phyloP scores from a whole-genome alignment of 1,140 invertebrate species.

The Sitobion miscanthi region DNA sequence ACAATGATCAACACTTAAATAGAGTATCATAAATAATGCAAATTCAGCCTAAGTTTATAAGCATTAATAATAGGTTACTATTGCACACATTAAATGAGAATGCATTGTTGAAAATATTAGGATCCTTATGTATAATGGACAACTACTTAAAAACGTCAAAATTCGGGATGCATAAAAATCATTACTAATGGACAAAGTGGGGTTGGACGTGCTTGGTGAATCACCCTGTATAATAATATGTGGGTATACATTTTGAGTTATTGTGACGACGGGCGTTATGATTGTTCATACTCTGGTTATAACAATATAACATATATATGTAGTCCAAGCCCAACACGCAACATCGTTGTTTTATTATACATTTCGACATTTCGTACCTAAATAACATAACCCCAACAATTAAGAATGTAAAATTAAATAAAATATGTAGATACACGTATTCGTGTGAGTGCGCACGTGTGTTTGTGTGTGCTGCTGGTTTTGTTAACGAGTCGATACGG shows the following conservation, averaged over 20 bases:
- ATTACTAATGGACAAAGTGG: background rate
- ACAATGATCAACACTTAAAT: too few relatives aligned
- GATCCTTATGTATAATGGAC: too few relatives aligned
- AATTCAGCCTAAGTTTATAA: too few relatives aligned
- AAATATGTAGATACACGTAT: background rate
- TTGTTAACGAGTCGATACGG: background rate
- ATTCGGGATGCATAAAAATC: background rate
- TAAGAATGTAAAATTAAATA: background rate
- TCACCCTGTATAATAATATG: background rate
- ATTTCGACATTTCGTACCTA: background rate
- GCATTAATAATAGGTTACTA: too few relatives aligned
- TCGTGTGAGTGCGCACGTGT: background rate
- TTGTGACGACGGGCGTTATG: background rate
- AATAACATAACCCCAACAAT: slow-evolving; percentile 2
- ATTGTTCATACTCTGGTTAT: slow-evolving; percentile 1
- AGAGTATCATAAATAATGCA: too few relatives aligned
- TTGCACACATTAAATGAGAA: too few relatives aligned
- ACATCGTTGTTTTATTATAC: background rate
- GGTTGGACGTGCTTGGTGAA: background rate
- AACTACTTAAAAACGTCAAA: too few relatives aligned
- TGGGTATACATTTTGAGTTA: background rate
- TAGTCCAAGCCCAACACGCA: background rate
- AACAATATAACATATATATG: background rate
- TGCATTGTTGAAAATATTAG: too few relatives aligned
- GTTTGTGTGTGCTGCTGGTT: background rate